These are phyloP conservation scores for Prunella fulvescens DNA, from an alignment of 2,113 vertebrate species.

Conservation along the genomic window DNA sequence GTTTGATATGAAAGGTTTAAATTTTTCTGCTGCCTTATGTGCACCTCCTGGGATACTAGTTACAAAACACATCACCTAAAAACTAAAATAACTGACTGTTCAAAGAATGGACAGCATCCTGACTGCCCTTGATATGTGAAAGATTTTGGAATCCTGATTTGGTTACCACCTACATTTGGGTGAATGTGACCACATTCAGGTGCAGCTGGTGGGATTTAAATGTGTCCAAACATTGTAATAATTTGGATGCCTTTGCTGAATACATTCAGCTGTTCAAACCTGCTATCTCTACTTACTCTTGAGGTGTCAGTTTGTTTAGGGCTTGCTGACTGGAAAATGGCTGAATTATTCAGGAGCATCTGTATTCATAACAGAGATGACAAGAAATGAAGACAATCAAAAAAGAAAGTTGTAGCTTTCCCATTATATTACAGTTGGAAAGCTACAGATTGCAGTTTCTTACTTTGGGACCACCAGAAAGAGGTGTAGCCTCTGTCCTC, in stretches of 20 bases:
- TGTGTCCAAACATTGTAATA: not conserved
- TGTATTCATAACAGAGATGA: not conserved
- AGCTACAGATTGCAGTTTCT: not conserved
- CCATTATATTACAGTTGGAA: not conserved
- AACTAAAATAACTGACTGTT: not conserved
- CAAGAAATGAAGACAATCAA: not conserved
- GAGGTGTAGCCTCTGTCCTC: not conserved
- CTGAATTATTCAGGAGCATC: not conserved
- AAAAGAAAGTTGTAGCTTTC: not conserved
- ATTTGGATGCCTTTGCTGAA: not conserved
- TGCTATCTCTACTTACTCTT: not conserved
- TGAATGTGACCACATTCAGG: not conserved
- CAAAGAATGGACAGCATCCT: not conserved
- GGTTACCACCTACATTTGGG: accelerated
- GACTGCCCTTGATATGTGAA: not conserved
- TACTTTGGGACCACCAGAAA: not conserved
- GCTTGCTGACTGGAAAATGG: not conserved
- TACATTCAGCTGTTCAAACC: not conserved
- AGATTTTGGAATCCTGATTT: not conserved
- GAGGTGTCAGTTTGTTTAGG: not conserved
- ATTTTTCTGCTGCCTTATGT: not conserved
- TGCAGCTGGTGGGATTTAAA: not conserved
- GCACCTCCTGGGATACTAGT: not conserved
- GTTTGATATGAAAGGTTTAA: not conserved
- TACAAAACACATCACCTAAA: not conserved